These are phyloP conservation scores for Brachylomia viminalis DNA, from an alignment of 2,888 invertebrate genomes.

Conservation along the genomic window DNA sequence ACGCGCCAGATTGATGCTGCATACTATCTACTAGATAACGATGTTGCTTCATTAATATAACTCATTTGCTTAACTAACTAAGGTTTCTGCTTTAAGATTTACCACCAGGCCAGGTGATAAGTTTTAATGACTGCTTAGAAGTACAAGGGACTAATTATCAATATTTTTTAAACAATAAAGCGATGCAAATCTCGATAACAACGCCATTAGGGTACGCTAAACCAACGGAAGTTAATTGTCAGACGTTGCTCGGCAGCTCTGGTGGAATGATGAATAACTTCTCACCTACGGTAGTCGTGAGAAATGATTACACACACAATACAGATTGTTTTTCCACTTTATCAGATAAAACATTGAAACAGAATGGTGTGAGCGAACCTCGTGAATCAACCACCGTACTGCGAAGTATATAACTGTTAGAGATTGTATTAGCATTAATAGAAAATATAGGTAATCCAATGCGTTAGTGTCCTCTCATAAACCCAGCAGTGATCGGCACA, in stretches of 20 bases:
- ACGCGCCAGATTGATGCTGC: constrained; percentile 56
- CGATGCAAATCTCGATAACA: constrained; percentile 79
- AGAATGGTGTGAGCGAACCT: constrained; percentile 73
- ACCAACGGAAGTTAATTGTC: constrained; percentile 86
- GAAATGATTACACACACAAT: constrained; percentile 78
- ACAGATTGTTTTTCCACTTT: constrained; percentile 74
- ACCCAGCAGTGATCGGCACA: constrained; percentile 34
- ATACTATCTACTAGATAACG: constrained; percentile 38
- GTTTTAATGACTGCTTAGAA: constrained; percentile 3
- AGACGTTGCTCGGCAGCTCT: constrained; percentile 69
- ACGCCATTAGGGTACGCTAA: constrained; percentile 79
- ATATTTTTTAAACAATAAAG: constrained; percentile 55
- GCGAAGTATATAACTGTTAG: constrained; percentile 43
- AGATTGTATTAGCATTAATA: constrained; percentile 30
- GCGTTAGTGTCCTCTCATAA: constrained; percentile 33
- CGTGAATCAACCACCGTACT: constrained; percentile 46
- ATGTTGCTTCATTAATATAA: constrained; percentile 48
- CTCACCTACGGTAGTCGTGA: constrained; percentile 83
- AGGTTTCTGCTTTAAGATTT: constrained; percentile 14
- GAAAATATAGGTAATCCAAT: constrained; percentile 25
- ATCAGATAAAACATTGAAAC: constrained; percentile 79
- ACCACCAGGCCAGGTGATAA: constrained; percentile 2
- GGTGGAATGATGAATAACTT: constrained; percentile 80
- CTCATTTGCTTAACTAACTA: constrained; percentile 53
- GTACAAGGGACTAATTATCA: constrained; percentile 19